These are phyloP conservation scores for Xanthorhoe spadicearia DNA, from an alignment of 2,888 invertebrate genomes.

Conservation along the genomic window DNA sequence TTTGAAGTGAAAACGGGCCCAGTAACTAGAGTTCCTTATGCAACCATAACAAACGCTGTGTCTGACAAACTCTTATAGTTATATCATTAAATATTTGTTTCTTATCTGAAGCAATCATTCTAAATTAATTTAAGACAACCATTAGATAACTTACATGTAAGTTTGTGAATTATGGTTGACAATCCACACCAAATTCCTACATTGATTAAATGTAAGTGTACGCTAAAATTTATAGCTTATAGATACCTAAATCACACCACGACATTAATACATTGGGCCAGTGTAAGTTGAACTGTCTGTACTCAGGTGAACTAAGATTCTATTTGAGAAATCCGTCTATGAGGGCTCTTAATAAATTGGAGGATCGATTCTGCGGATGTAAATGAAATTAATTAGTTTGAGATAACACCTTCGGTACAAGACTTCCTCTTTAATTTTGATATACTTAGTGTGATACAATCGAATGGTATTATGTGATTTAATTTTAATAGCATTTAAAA, in stretches of 20 bases:
- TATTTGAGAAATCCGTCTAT: conserved; percentile 22
- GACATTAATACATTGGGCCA: conserved; percentile 59
- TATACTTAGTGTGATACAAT: neutral
- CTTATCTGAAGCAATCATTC: neutral
- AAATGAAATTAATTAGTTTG: conserved; percentile 68
- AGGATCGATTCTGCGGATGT: conserved; percentile 50
- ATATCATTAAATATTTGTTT: neutral
- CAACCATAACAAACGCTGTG: too few species aligned
- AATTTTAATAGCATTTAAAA: too few species aligned
- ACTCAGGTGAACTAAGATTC: conserved; percentile 29
- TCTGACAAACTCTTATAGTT: too few species aligned
- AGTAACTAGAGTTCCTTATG: too few species aligned
- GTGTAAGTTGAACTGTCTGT: conserved; percentile 42
- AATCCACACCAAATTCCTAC: conserved; percentile 21
- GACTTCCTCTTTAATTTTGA: conserved; percentile 12
- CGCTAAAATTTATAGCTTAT: conserved; percentile 31
- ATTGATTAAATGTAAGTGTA: conserved; percentile 25
- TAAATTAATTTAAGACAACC: neutral
- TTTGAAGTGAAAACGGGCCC: too few species aligned
- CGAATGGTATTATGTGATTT: neutral
- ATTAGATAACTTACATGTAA: conserved; percentile 7
- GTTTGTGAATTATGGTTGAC: conserved; percentile 12
- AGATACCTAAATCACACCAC: conserved; percentile 59
- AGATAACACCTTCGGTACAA: conserved; percentile 55
- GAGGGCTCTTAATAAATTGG: conserved; percentile 50